Evolutionary conservation across 2,888 invertebrate genomes (phyloP).

Genomic region (Eurytoma adleriae): DNA sequence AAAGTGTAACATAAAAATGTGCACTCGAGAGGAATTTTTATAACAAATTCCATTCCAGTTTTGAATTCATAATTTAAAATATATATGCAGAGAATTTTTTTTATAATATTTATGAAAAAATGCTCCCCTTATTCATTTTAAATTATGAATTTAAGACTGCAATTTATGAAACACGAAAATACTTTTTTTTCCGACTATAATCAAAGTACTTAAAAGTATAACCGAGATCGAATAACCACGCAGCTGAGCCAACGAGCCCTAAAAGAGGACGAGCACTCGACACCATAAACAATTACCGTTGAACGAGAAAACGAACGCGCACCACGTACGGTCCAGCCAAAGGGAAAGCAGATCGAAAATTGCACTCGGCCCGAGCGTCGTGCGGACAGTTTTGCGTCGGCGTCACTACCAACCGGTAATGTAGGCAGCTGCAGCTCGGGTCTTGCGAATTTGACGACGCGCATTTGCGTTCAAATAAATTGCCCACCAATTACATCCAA

Average conservation of each 20-base stretch:
- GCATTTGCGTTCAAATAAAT: conserved; percentile 66
- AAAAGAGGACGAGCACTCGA: not conserved
- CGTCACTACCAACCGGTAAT: conserved; percentile 69
- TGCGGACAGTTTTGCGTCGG: not conserved
- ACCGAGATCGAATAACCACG: not conserved
- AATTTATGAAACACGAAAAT: too few species aligned
- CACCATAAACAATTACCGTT: conserved; percentile 28
- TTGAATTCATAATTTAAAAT: too few species aligned
- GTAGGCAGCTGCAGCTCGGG: conserved; percentile 65
- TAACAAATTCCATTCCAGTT: too few species aligned
- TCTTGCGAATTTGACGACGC: not conserved
- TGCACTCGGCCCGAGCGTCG: conserved; percentile 14
- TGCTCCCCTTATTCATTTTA: too few species aligned
- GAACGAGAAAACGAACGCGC: not conserved
- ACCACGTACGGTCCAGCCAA: conserved; percentile 16
- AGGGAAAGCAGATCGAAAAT: conserved; percentile 50
- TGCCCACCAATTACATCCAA: conserved; percentile 64
- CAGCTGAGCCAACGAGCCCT: not conserved
- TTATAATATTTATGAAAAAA: too few species aligned
- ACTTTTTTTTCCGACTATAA: too few species aligned
- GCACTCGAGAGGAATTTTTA: too few species aligned
- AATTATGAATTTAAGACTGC: too few species aligned
- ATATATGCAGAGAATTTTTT: too few species aligned
- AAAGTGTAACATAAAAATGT: too few species aligned
- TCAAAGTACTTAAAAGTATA: too few species aligned